Percentiles rank a stretch among this genome's conserved stretches.
Evolutionary conservation across 2,888 invertebrate genomes (phyloP).

Genomic region (Taenaris catops): DNA sequence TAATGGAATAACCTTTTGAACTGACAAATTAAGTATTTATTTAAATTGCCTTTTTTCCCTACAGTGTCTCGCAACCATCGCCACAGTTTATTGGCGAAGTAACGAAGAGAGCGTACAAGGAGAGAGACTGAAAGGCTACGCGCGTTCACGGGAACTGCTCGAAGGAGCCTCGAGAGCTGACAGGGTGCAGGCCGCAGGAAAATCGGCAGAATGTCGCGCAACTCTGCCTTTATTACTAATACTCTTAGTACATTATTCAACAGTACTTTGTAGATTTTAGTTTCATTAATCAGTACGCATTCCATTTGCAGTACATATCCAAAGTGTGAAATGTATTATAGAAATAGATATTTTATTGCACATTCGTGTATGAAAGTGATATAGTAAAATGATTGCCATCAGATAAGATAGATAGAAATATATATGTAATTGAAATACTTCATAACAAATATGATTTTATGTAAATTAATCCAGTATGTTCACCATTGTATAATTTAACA

Average conservation of each 20-base stretch:
- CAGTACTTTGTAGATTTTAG: slow-evolving; percentile 2
- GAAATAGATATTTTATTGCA: slow-evolving; percentile 2
- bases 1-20: too few species aligned
- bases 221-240: slow-evolving; percentile 29
- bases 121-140: slow-evolving; percentile 85
- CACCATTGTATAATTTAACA: too few species aligned
- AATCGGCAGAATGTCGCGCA: slow-evolving; percentile 40
- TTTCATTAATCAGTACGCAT: slow-evolving; percentile 3
- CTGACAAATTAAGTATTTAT: too few species aligned
- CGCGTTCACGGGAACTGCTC: slow-evolving; percentile 87
- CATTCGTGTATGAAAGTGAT: slow-evolving; percentile 1
- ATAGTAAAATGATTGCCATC: neutral
- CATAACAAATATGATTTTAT: slow-evolving; percentile 1
- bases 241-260: slow-evolving; percentile 19
- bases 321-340: slow-evolving; percentile 11
- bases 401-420: slow-evolving; percentile 1
- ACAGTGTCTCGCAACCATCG: slow-evolving; percentile 92
- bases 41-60: slow-evolving; percentile 27
- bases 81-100: slow-evolving; percentile 91
- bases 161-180: slow-evolving; percentile 85
- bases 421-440: neutral
- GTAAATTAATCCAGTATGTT: neutral
- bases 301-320: slow-evolving; percentile 11
- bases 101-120: slow-evolving; percentile 94
- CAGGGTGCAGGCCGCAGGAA: slow-evolving; percentile 84